Evolutionary conservation across 2,797 vertebrate species (phyloP).

Genomic region (Cyprinodon diabolis): DNA sequence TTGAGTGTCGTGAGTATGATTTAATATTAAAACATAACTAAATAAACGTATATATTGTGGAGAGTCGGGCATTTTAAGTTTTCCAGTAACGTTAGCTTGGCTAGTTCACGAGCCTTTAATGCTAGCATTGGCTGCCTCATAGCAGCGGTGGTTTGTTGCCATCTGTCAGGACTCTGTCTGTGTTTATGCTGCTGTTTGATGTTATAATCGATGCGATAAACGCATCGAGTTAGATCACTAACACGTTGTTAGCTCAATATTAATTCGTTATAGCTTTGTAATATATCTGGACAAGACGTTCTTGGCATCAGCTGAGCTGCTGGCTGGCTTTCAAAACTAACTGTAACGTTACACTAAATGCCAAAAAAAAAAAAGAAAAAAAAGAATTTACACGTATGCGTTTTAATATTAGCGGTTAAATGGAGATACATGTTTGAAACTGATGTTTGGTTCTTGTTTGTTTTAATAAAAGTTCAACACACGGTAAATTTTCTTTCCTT

Average conservation of each 20-base stretch:
- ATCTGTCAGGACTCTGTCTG: slow-evolving; percentile 33
- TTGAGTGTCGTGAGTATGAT: rapidly evolving
- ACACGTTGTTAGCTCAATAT: rapidly evolving
- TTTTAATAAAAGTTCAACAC: rapidly evolving
- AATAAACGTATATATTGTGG: neutral
- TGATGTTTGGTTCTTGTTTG: neutral
- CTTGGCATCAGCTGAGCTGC: slow-evolving; percentile 34
- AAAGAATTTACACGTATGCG: neutral
- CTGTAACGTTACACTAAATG: slow-evolving; percentile 29
- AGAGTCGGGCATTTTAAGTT: neutral
- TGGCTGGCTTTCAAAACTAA: slow-evolving; percentile 23
- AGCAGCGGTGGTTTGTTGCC: slow-evolving; percentile 41
- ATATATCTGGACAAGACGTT: neutral
- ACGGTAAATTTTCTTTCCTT: slow-evolving; percentile 11
- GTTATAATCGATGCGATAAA: neutral
- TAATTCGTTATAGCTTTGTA: rapidly evolving
- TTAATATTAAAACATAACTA: neutral
- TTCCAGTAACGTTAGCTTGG: slow-evolving; percentile 27
- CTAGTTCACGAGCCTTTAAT: slow-evolving; percentile 30
- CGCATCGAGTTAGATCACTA: neutral
- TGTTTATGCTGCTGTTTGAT: neutral
- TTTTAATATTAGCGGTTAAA: neutral
- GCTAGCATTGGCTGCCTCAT: slow-evolving; percentile 46
- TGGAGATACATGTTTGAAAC: rapidly evolving
- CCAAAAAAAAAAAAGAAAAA: neutral